Conservation (phyloP, 23 tunicate genomes). For the Trididemnum clinides region DNA sequence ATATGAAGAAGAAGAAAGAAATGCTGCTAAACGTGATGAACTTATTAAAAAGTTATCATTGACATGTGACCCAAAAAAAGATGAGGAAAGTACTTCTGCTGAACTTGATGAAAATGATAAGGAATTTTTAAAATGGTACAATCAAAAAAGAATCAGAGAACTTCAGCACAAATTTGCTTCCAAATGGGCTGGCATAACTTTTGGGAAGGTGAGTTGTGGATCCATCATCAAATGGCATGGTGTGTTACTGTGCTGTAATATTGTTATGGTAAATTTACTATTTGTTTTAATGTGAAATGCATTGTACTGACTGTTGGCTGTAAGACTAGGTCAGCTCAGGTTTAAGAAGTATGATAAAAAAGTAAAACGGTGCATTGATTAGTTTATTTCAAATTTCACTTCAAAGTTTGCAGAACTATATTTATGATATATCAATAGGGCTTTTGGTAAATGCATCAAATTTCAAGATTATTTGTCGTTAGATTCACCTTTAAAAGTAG, state of each 20-base stretch:
- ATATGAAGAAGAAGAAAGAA: conserved; percentile 57
- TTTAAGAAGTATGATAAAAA: too few species aligned
- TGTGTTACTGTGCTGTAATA: neutral
- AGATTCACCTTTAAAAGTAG: too few species aligned
- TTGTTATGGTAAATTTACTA: neutral
- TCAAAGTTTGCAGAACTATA: too few species aligned
- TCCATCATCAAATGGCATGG: too few species aligned
- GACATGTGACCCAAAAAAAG: conserved; percentile 67
- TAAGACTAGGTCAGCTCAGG: too few species aligned
- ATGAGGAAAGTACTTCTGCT: conserved; percentile 8
- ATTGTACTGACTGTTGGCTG: too few species aligned
- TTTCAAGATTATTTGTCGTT: too few species aligned
- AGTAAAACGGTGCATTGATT: too few species aligned
- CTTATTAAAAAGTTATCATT: conserved; percentile 58
- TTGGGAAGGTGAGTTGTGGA: conserved; percentile 82
- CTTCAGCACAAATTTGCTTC: conserved; percentile 77
- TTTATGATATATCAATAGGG: too few species aligned
- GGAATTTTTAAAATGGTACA: conserved; percentile 69
- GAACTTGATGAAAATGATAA: conserved; percentile 67
- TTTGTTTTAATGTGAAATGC: too few species aligned
- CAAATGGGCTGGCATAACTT: conserved; percentile 66
- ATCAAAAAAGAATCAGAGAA: conserved; percentile 71
- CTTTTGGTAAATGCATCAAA: too few species aligned
- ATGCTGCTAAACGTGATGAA: conserved; percentile 48
- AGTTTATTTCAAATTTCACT: too few species aligned